These are phyloP conservation scores for Sarcophilus harrisii DNA, from an alignment of 2,797 vertebrate genomes.

Conservation along the genomic window DNA sequence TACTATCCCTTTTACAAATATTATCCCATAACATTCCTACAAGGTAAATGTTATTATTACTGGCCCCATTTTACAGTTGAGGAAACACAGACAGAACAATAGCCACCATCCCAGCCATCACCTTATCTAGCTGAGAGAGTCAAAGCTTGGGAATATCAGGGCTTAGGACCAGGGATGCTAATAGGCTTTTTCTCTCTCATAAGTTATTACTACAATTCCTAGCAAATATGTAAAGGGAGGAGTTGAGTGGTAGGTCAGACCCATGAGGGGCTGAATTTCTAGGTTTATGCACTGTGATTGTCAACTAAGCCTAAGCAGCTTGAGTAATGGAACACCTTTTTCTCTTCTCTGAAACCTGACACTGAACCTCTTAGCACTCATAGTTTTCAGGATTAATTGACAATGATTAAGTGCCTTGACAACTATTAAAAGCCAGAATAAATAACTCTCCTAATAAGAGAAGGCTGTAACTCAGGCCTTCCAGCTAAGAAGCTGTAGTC, in stretches of 20 bases:
- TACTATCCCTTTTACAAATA: background rate
- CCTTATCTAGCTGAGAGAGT: background rate
- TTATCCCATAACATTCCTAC: background rate
- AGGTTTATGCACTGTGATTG: background rate
- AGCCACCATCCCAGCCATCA: background rate
- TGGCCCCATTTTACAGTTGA: background rate
- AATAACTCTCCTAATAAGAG: background rate
- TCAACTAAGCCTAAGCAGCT: background rate
- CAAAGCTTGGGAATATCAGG: background rate
- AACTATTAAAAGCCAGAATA: slow-evolving; percentile 16
- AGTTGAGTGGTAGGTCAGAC: background rate
- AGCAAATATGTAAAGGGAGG: background rate
- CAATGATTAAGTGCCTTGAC: background rate
- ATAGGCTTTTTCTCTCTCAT: background rate
- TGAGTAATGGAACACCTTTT: background rate
- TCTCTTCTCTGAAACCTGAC: background rate
- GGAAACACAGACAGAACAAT: background rate
- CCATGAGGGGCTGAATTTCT: background rate
- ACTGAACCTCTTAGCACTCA: background rate
- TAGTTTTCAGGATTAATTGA: background rate
- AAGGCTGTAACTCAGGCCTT: background rate
- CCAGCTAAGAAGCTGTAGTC: background rate
- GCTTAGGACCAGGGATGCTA: background rate
- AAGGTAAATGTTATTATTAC: background rate
- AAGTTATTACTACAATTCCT: background rate